A percentile compares a stretch with the other conserved stretches of the same genome.
Conservation (phyloP, 2,797 vertebrate genomes). For the Pseudopleuronectes americanus region DNA sequence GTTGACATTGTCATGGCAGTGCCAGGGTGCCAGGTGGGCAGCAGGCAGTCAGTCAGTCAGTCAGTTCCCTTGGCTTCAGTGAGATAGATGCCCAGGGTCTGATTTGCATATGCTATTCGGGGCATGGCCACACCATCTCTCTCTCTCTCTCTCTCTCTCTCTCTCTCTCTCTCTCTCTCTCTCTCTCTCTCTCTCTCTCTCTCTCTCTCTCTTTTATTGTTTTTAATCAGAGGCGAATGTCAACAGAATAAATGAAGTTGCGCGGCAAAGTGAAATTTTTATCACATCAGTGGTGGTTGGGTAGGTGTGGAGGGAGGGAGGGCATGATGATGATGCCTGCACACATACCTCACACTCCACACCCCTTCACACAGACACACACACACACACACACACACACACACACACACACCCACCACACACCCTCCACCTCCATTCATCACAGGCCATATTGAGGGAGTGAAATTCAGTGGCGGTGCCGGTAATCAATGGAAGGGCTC, state of each 20-base stretch:
- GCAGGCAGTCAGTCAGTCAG: conserved; percentile 81
- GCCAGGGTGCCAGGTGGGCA: conserved; percentile 78
- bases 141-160: conserved; percentile 63
- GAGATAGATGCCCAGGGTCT: conserved; percentile 97
- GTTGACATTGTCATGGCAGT: conserved; percentile 84
- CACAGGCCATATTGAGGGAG: conserved; percentile 99
- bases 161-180: conserved; percentile 91
- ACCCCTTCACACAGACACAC: conserved; percentile 28
- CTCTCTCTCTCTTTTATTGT: conserved; percentile 89
- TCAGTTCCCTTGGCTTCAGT: conserved; percentile 93
- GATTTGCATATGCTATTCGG: conserved; percentile 99
- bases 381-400: background rate
- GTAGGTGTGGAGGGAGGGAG: conserved; percentile 32
- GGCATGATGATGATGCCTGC: conserved; percentile 70
- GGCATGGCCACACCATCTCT: conserved; percentile 88
- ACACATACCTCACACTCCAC: conserved; percentile 64
- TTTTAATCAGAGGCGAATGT: conserved; percentile 99
- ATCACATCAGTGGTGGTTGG: conserved; percentile 91
- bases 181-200: conserved; percentile 89
- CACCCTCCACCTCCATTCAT: conserved; percentile 91
- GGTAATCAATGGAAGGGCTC: conserved; percentile 99
- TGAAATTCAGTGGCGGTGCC: conserved; percentile 94
- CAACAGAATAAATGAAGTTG: conserved; percentile 99
- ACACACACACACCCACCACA: no score
- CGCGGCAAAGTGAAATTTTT: conserved; percentile 99